Conservation (phyloP, 1,140 invertebrate genomes). For the Zelostemma sp. region DNA sequence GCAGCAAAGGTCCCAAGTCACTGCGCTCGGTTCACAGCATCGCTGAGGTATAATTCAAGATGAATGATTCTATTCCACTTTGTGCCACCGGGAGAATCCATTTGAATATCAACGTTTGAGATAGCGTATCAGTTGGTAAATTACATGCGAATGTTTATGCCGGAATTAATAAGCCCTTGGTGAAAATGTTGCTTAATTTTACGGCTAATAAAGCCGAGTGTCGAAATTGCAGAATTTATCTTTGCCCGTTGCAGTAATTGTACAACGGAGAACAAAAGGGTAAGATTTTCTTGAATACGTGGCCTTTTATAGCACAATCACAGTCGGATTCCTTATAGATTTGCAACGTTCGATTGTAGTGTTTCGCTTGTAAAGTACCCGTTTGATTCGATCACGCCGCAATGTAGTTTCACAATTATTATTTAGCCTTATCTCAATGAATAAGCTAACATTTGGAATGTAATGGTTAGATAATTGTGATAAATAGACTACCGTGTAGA, state of each 20-base stretch:
- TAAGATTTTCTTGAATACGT: neutral
- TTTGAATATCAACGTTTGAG: conserved; percentile 1
- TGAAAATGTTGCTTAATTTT: neutral
- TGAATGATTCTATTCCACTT: conserved; percentile 8
- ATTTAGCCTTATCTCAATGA: neutral
- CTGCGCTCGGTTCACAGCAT: neutral
- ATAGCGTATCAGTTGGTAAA: neutral
- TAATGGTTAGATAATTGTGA: neutral
- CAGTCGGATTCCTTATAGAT: conserved; percentile 1
- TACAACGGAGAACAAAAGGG: neutral
- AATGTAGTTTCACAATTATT: neutral
- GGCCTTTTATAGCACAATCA: conserved; percentile 7
- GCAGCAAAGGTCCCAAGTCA: conserved; percentile 33
- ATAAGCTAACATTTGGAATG: neutral
- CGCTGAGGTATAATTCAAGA: conserved; percentile 4
- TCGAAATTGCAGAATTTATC: neutral
- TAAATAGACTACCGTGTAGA: too few relatives aligned
- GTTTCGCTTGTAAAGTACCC: neutral
- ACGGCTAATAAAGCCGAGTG: neutral
- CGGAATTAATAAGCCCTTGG: neutral
- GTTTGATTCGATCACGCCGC: conserved; percentile 2
- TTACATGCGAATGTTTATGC: neutral
- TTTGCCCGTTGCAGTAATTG: neutral
- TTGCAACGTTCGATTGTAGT: neutral
- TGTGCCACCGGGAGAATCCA: neutral